Conservation (phyloP, 2,113 vertebrate genomes). For the Mormyrus iriodes region DNA sequence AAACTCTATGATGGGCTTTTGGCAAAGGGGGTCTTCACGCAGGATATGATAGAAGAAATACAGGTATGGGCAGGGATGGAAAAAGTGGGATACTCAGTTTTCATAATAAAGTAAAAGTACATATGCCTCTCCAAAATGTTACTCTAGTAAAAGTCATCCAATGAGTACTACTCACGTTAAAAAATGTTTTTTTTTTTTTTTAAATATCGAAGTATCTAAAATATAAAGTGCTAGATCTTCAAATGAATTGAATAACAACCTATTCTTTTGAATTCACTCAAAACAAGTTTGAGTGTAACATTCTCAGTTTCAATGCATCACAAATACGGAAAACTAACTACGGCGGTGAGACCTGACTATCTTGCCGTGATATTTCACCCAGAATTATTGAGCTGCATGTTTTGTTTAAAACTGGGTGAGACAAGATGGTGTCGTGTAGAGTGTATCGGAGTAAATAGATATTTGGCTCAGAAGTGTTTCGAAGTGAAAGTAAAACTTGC, state of each 20-base stretch:
- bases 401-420: too few relatives aligned
- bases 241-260: not conserved
- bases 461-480: not conserved
- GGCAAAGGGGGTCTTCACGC: conserved; percentile 68
- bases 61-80: conserved; percentile 57
- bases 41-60: conserved; percentile 83
- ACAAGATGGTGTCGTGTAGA: not conserved
- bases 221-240: not conserved
- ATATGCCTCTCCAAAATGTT: not conserved
- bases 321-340: too few relatives aligned
- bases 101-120: not conserved
- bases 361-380: too few relatives aligned
- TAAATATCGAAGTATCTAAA: not conserved
- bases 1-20: conserved; percentile 68
- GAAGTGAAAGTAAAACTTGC: not conserved
- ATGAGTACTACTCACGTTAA: not conserved
- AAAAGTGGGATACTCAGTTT: not conserved
- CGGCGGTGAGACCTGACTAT: too few relatives aligned
- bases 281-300: not conserved
- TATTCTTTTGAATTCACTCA: not conserved
- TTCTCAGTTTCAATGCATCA: too few relatives aligned
- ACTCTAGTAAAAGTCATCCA: not conserved
- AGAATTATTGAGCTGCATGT: too few relatives aligned
- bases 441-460: not conserved
- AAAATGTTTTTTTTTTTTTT: too few relatives aligned